A percentile compares a stretch with the other conserved stretches of the same genome.
These are phyloP conservation scores for Aeoliscus strigatus DNA, from an alignment of 2,797 vertebrate genomes.

Conservation along the genomic window DNA sequence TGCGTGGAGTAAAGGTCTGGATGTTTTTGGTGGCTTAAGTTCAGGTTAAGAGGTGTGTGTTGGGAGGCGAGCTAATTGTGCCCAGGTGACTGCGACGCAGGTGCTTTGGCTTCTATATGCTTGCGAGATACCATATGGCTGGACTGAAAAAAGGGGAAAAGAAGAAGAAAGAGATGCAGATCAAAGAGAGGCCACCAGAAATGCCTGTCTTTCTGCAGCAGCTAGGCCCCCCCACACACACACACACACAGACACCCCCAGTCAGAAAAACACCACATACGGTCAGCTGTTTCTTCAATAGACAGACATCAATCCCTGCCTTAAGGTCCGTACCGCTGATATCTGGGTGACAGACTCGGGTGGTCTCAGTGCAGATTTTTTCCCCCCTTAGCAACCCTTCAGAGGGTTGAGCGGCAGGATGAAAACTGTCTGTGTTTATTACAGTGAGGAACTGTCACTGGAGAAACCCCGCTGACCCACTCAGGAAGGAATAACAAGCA, in stretches of 20 bases:
- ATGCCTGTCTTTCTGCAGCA: conserved; percentile 49
- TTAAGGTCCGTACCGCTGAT: conserved; percentile 28
- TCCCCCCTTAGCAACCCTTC: conserved; percentile 26
- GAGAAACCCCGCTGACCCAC: conserved; percentile 44
- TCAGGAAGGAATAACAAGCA: conserved; percentile 61
- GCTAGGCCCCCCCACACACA: conserved; percentile 10
- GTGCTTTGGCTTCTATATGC: conserved; percentile 29
- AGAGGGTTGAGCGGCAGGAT: conserved; percentile 31
- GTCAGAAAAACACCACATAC: conserved; percentile 24
- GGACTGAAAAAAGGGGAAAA: conserved; percentile 10
- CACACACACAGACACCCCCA: no score
- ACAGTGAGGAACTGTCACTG: conserved; percentile 27
- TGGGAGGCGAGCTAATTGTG: conserved; percentile 42
- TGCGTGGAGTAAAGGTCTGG: conserved; percentile 24
- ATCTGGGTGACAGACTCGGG: conserved; percentile 48
- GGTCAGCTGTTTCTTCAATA: conserved; percentile 43
- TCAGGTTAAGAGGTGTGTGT: conserved; percentile 1
- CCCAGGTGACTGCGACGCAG: conserved; percentile 64
- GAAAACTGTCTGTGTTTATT: conserved; percentile 52
- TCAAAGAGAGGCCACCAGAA: conserved; percentile 40
- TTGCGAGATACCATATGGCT: conserved; percentile 5
- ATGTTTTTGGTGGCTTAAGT: conserved; percentile 35
- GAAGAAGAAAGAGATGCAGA: conserved; percentile 10
- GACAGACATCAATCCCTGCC: conserved; percentile 24
- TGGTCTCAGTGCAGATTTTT: conserved; percentile 28